phyloP scores from a whole-genome alignment of 2,888 invertebrate species.

The Drosophila glabriapex region DNA sequence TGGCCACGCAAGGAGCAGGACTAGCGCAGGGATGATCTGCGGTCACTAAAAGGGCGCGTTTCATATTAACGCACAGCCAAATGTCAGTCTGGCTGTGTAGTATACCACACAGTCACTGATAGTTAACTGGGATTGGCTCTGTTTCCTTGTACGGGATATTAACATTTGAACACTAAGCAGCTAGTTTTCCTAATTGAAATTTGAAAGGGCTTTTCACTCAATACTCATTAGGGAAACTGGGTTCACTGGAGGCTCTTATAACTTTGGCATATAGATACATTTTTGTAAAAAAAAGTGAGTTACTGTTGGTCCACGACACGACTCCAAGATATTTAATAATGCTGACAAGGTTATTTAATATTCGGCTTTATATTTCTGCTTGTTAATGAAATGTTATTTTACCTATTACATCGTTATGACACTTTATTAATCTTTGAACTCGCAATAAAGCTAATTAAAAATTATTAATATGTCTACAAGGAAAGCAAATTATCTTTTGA shows the following conservation, averaged over 20 bases:
- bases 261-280: not conserved
- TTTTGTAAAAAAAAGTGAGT: not conserved
- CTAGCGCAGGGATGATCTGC: slow-evolving; percentile 69
- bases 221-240: slow-evolving; percentile 12
- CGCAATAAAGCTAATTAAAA: not conserved
- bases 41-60: slow-evolving; percentile 82
- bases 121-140: slow-evolving; percentile 69
- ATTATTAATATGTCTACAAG: not conserved
- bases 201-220: slow-evolving; percentile 17
- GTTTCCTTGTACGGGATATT: slow-evolving; percentile 20
- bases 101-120: slow-evolving; percentile 13
- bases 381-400: not conserved
- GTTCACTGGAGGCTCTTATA: not conserved
- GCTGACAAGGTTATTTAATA: not conserved
- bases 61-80: slow-evolving; percentile 62
- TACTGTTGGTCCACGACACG: not conserved
- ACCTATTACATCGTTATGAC: not conserved
- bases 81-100: slow-evolving; percentile 47
- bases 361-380: not conserved
- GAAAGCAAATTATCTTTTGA: not conserved
- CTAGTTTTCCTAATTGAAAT: slow-evolving; percentile 63
- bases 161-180: slow-evolving; percentile 34
- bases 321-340: not conserved
- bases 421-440: not conserved
- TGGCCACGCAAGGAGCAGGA: slow-evolving; percentile 60